A percentile compares a stretch with the other conserved stretches of the same genome.
phyloP scores from a whole-genome alignment of 1,140 invertebrate genomes.

The Colletes latitarsis region DNA sequence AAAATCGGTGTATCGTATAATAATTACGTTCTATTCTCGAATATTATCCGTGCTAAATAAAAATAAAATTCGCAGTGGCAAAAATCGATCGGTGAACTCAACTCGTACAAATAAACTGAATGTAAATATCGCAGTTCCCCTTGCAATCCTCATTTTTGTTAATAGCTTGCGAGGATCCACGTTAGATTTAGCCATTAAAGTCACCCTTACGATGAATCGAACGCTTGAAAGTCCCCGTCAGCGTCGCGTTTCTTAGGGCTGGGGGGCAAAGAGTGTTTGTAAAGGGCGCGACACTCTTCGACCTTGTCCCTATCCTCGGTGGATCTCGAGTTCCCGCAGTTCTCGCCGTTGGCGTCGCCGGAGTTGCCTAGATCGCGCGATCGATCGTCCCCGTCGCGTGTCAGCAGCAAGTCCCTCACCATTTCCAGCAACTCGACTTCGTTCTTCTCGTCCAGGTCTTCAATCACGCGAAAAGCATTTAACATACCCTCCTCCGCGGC shows the following conservation, averaged over 20 bases:
- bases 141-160: too few species aligned
- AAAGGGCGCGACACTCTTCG: background rate
- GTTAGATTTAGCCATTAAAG: too few species aligned
- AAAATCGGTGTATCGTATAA: too few species aligned
- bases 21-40: too few species aligned
- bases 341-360: constrained; percentile 7
- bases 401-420: constrained; percentile 17
- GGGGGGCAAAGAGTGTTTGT: background rate
- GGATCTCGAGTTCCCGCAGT: constrained; percentile 20
- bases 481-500: background rate
- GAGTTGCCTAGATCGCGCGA: background rate
- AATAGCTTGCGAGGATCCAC: too few species aligned
- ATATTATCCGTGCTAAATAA: too few species aligned
- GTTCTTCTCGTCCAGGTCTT: constrained; percentile 15
- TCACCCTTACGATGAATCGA: too few species aligned
- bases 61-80: too few species aligned
- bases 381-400: background rate
- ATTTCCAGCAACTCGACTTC: constrained; percentile 25
- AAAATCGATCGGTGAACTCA: too few species aligned
- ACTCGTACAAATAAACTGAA: too few species aligned
- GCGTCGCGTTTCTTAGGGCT: background rate
- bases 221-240: background rate
- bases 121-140: too few species aligned
- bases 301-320: constrained; percentile 1
- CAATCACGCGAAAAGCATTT: constrained; percentile 2